Conservation (phyloP, 2,888 invertebrate species). For the Leptopilina drosophilae region DNA sequence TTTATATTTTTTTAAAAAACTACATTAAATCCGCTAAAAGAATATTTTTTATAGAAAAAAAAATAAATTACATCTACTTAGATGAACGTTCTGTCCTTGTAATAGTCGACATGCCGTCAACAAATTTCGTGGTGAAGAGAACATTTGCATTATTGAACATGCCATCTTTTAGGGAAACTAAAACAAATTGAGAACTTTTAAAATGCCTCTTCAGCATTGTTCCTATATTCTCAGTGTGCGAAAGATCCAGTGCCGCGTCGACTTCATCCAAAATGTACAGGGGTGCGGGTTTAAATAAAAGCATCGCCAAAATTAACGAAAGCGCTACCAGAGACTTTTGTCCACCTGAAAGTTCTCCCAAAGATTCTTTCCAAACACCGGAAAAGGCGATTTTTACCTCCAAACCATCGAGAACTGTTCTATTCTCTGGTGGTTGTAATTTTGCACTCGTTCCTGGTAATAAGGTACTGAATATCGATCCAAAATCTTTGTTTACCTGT, state of each 20-base stretch:
- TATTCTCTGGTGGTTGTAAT: constrained; percentile 87
- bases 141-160: constrained; percentile 99
- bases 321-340: constrained; percentile 97
- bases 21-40: too few relatives aligned
- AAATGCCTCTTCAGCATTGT: constrained; percentile 95
- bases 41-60: too few relatives aligned
- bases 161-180: constrained; percentile 98
- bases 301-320: constrained; percentile 96
- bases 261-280: constrained; percentile 99
- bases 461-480: constrained; percentile 93
- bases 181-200: constrained; percentile 95
- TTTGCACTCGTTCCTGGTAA: constrained; percentile 94
- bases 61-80: not conserved
- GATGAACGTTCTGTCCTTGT: constrained; percentile 78
- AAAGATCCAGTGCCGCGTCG: constrained; percentile 97
- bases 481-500: constrained; percentile 93
- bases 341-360: constrained; percentile 97
- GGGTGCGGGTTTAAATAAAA: constrained; percentile 98
- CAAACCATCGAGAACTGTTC: constrained; percentile 89
- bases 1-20: too few relatives aligned
- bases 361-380: constrained; percentile 95
- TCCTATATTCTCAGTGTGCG: constrained; percentile 99
- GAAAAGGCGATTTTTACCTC: constrained; percentile 96
- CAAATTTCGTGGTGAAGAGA: constrained; percentile 94
- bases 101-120: constrained; percentile 96